phyloP scores from a whole-genome alignment of 1,140 invertebrate species.

The Bombus waltoni region DNA sequence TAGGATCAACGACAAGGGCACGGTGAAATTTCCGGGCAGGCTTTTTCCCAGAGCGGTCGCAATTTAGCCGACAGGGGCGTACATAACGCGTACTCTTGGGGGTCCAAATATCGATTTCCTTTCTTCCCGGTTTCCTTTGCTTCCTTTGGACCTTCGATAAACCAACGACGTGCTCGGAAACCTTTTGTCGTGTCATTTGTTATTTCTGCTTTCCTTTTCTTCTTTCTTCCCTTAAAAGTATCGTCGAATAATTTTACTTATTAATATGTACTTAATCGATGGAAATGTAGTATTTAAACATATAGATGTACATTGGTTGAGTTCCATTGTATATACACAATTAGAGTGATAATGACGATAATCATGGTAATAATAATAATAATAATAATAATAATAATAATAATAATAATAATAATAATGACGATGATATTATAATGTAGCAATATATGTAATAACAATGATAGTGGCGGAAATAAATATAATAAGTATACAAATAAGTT shows the following conservation, averaged over 20 bases:
- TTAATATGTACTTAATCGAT: not conserved
- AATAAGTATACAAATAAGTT: constrained; percentile 11
- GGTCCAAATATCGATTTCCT: constrained; percentile 65
- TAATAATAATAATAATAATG: not conserved
- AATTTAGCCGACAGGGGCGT: constrained; percentile 62
- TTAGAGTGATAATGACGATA: not conserved
- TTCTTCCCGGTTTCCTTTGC: constrained; percentile 26
- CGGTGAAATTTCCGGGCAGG: constrained; percentile 51
- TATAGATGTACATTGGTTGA: not conserved
- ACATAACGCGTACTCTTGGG: constrained; percentile 64
- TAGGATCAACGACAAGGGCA: constrained; percentile 14
- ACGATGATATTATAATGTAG: not conserved
- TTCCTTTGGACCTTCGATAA: constrained; percentile 10
- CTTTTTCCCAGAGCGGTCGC: constrained; percentile 49
- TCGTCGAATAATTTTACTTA: not conserved
- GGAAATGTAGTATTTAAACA: not conserved
- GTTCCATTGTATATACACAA: constrained; percentile 1
- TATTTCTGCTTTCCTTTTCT: not conserved
- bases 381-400: constrained; percentile 10
- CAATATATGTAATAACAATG: constrained; percentile 19
- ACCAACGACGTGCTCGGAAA: constrained; percentile 39
- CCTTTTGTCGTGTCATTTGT: constrained; percentile 9
- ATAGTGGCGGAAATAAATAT: constrained; percentile 30
- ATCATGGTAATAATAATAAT: not conserved
- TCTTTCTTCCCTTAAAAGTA: not conserved